Evolutionary conservation across 2,797 vertebrate species (phyloP).

Genomic region (Clarias platycephalus): DNA sequence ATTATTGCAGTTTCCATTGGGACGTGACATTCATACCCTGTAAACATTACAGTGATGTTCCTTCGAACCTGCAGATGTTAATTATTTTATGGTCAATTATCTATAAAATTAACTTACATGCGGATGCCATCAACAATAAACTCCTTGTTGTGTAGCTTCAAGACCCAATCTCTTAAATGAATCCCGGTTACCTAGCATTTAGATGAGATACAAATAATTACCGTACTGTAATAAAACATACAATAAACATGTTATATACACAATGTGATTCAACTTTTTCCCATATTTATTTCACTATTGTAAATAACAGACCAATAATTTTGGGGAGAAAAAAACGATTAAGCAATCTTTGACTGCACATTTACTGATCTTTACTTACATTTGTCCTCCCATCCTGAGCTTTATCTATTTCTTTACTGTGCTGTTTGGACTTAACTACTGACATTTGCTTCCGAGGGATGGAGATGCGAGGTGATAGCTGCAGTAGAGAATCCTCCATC

Average conservation of each 20-base stretch:
- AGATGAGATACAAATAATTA: conserved; percentile 28
- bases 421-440: conserved; percentile 53
- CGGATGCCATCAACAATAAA: conserved; percentile 73
- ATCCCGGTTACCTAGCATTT: conserved; percentile 63
- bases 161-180: conserved; percentile 69
- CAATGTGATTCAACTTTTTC: not conserved
- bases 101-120: conserved; percentile 57
- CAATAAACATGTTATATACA: not conserved
- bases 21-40: too few relatives aligned
- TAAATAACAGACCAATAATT: not conserved
- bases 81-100: not conserved
- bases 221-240: not conserved
- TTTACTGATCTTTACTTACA: conserved; percentile 59
- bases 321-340: too few relatives aligned
- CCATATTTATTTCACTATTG: not conserved
- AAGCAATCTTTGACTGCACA: too few relatives aligned
- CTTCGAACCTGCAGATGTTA: not conserved
- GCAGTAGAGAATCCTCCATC: conserved; percentile 67
- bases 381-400: conserved; percentile 38
- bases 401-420: conserved; percentile 19
- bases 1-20: too few relatives aligned
- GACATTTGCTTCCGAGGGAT: conserved; percentile 65
- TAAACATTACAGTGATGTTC: not conserved
- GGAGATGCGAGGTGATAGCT: conserved; percentile 66
- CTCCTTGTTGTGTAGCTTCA: conserved; percentile 60